These are phyloP conservation scores for Toxonevra muliebris DNA, from an alignment of 2,888 invertebrate genomes.

Conservation along the genomic window DNA sequence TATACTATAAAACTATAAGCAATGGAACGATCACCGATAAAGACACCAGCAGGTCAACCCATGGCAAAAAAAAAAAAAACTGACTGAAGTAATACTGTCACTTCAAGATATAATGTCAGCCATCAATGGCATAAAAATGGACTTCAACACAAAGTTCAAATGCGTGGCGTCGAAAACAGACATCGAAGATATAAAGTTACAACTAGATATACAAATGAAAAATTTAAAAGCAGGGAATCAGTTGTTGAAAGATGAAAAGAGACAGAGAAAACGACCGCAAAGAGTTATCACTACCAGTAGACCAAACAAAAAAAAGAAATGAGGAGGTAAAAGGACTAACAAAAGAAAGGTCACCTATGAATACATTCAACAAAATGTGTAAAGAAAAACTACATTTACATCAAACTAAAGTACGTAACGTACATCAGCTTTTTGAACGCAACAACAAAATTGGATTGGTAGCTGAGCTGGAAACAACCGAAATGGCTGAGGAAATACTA, in stretches of 20 bases:
- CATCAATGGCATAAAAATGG: too few relatives aligned
- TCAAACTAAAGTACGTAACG: not conserved
- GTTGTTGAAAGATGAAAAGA: conserved; percentile 10
- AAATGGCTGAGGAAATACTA: conserved; percentile 5
- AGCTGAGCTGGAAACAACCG: not conserved
- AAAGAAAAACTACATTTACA: not conserved
- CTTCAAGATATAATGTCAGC: conserved; percentile 7
- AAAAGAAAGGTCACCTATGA: not conserved
- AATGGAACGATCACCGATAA: too few relatives aligned
- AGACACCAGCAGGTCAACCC: too few relatives aligned
- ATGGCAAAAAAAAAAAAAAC: too few relatives aligned
- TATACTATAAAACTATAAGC: too few relatives aligned
- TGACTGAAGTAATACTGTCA: too few relatives aligned
- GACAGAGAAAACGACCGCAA: conserved; percentile 7
- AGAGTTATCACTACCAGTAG: not conserved
- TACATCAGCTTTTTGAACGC: not conserved
- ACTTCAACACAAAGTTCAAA: not conserved
- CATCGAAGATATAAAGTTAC: not conserved
- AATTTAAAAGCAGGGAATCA: conserved; percentile 3
- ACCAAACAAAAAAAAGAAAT: conserved; percentile 1
- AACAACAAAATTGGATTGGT: conserved; percentile 1
- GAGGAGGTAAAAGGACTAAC: not conserved
- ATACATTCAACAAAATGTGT: not conserved
- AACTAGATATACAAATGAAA: not conserved
- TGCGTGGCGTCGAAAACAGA: not conserved